phyloP scores from a whole-genome alignment of 2,888 invertebrate genomes.

The Autographa gamma region DNA sequence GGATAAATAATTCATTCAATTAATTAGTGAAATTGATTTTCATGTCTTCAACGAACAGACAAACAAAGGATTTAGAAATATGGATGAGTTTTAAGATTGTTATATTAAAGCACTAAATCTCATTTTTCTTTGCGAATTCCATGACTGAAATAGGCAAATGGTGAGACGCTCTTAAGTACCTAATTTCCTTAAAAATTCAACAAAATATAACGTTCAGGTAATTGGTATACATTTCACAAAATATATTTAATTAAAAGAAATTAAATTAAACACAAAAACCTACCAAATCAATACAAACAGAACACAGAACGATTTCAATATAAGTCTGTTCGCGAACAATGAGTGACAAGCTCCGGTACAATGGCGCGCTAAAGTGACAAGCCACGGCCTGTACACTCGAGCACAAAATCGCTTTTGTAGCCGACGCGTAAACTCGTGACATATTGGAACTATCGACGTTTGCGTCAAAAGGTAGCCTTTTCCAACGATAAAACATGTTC shows the following conservation, averaged over 20 bases:
- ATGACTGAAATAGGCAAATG: too few species aligned
- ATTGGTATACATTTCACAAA: not conserved
- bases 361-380: conserved; percentile 55
- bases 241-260: not conserved
- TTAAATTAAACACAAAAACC: not conserved
- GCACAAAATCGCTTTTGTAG: conserved; percentile 60
- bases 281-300: conserved; percentile 2
- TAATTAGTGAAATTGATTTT: too few species aligned
- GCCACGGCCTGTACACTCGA: conserved; percentile 52
- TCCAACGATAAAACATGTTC: conserved; percentile 48
- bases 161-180: too few species aligned
- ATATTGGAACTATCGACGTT: conserved; percentile 54
- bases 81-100: too few species aligned
- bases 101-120: too few species aligned
- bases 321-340: conserved; percentile 42
- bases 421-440: conserved; percentile 58
- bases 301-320: conserved; percentile 41
- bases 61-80: too few species aligned
- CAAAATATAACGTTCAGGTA: too few species aligned
- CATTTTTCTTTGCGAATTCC: too few species aligned
- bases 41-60: too few species aligned
- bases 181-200: too few species aligned
- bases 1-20: too few species aligned
- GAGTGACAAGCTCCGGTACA: conserved; percentile 46
- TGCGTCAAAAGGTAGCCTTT: conserved; percentile 48